These are phyloP conservation scores for Terrapene triunguis DNA, from an alignment of 2,113 vertebrate genomes.

Conservation along the genomic window DNA sequence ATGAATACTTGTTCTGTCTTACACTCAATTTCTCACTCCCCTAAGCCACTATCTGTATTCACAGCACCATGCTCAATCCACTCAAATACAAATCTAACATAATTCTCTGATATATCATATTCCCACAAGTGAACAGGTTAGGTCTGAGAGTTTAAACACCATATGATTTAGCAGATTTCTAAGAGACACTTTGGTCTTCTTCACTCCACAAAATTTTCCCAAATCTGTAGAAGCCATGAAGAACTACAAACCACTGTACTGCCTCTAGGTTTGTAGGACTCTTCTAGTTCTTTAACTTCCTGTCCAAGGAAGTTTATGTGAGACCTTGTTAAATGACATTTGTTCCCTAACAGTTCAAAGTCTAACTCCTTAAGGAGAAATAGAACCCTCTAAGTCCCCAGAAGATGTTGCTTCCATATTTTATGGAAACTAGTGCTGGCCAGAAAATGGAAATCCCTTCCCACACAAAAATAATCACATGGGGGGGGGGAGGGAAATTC, in stretches of 20 bases:
- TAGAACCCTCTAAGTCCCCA: neutral
- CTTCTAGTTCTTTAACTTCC: neutral
- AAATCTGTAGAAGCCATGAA: neutral
- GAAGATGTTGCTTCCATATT: neutral
- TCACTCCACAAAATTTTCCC: neutral
- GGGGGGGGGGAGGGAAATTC: too few relatives aligned
- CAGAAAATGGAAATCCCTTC: neutral
- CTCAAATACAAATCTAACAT: neutral
- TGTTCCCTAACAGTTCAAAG: conserved; percentile 32
- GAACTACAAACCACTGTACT: neutral
- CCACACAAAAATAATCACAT: too few relatives aligned
- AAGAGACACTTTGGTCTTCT: neutral
- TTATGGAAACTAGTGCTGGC: neutral
- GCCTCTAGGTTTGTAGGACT: neutral
- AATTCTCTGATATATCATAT: neutral
- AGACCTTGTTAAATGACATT: neutral
- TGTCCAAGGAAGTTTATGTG: neutral
- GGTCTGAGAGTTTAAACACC: neutral
- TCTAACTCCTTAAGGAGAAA: neutral
- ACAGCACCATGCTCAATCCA: neutral
- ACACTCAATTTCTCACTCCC: neutral
- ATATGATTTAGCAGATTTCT: neutral
- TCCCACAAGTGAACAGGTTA: neutral
- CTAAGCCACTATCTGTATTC: neutral
- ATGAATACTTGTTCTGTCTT: neutral